A percentile compares a stretch with the other conserved stretches of the same genome.
Conservation (phyloP, 2,113 vertebrate genomes). For the Anguilla japonica region DNA sequence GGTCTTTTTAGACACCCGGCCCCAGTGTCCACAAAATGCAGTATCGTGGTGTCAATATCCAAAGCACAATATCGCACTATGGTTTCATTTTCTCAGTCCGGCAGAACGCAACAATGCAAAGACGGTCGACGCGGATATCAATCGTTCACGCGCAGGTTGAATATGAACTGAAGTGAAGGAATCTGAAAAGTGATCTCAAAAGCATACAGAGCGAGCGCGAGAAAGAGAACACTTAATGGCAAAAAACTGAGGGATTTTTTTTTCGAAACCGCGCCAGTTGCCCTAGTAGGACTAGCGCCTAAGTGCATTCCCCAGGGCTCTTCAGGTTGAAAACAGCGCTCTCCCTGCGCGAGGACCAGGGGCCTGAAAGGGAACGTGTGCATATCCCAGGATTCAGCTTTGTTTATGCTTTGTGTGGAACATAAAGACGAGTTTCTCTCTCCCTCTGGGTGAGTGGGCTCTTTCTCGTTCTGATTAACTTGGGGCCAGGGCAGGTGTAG, state of each 20-base stretch:
- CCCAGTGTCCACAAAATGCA: not conserved
- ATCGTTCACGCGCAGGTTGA: not conserved
- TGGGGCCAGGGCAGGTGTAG: no score
- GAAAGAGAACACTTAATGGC: no score
- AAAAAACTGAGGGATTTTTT: not conserved
- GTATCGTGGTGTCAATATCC: not conserved
- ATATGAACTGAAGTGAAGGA: not conserved
- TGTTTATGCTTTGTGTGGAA: not conserved
- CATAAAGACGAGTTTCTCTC: slow-evolving; percentile 1
- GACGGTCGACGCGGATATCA: not conserved
- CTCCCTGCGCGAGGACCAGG: not conserved
- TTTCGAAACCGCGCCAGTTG: not conserved
- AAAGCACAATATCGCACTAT: not conserved
- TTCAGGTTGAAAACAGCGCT: not conserved
- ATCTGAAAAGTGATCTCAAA: not conserved
- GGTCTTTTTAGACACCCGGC: no score
- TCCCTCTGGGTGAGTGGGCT: not conserved
- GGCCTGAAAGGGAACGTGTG: not conserved
- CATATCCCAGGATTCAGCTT: not conserved
- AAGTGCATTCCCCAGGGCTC: not conserved
- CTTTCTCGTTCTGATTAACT: no score
- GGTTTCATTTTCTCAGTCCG: no score
- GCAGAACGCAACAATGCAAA: not conserved
- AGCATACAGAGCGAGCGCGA: not conserved
- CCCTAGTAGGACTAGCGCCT: not conserved